A percentile compares a stretch with the other conserved stretches of the same genome.
Evolutionary conservation across 2,888 invertebrate species (phyloP).

Genomic region (Eilema griseolum): DNA sequence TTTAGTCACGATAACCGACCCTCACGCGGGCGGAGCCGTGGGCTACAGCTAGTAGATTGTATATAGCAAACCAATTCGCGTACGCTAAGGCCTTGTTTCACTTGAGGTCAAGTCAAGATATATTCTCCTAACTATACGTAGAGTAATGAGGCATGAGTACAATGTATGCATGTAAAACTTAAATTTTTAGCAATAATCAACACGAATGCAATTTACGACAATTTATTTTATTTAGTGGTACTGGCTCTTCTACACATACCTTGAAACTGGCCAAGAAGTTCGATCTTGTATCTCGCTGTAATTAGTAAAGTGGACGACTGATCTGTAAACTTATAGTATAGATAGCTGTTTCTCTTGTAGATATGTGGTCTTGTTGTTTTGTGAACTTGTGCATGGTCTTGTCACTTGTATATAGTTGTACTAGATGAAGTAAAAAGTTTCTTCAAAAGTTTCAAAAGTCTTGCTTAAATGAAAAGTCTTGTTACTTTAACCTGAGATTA

Average conservation of each 20-base stretch:
- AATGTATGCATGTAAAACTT: not conserved
- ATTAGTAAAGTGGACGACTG: slow-evolving; percentile 1
- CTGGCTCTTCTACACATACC: not conserved
- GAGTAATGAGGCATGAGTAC: not conserved
- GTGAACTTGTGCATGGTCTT: too few species aligned
- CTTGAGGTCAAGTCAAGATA: too few species aligned
- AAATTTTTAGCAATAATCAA: not conserved
- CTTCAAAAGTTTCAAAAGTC: not conserved
- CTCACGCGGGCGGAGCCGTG: too few species aligned
- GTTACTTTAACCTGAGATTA: too few species aligned
- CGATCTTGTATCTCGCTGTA: not conserved
- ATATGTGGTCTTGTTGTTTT: too few species aligned
- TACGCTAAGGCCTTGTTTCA: too few species aligned
- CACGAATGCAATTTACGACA: too few species aligned
- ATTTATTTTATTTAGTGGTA: not conserved
- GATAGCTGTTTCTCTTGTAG: not conserved
- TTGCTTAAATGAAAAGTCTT: not conserved
- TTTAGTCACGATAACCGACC: too few species aligned
- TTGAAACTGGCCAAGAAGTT: not conserved
- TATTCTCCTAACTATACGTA: too few species aligned
- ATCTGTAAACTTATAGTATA: not conserved
- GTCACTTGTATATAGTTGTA: too few species aligned
- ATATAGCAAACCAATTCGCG: too few species aligned
- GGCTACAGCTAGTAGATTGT: too few species aligned
- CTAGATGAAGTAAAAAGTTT: not conserved